Percentiles rank a stretch among this genome's conserved stretches.
Evolutionary conservation across 2,888 invertebrate genomes (phyloP).

Genomic region (Temnothorax unifasciatus): DNA sequence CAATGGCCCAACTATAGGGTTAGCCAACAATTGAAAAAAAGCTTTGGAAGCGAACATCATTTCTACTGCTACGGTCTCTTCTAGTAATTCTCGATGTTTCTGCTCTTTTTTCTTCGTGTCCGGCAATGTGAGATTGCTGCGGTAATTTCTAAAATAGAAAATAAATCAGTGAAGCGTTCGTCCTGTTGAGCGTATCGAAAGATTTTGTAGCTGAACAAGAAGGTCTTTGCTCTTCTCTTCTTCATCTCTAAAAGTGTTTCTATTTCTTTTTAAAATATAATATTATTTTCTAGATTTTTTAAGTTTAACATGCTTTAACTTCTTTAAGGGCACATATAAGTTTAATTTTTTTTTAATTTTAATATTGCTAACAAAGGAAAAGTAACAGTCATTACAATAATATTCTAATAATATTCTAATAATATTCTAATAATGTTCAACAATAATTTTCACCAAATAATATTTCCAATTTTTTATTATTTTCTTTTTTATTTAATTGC

Average conservation of each 20-base stretch:
- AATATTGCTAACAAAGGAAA: background rate
- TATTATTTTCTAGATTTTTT: background rate
- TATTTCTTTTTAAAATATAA: background rate
- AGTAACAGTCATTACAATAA: background rate
- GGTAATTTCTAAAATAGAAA: constrained; percentile 68
- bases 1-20: constrained; percentile 98
- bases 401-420: too few species aligned
- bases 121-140: constrained; percentile 80
- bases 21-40: constrained; percentile 97
- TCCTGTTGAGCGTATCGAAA: background rate
- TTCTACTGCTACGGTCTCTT: constrained; percentile 98
- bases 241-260: background rate
- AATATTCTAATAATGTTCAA: too few species aligned
- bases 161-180: background rate
- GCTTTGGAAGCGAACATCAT: constrained; percentile 99
- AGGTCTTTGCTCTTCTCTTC: background rate
- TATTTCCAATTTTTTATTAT: background rate
- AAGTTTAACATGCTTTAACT: background rate
- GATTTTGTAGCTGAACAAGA: background rate
- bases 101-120: constrained; percentile 88
- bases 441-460: background rate
- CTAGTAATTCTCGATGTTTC: constrained; percentile 94
- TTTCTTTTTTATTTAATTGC: background rate
- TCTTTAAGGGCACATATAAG: background rate
- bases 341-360: background rate